A percentile compares a stretch with the other conserved stretches of the same genome.
Evolutionary conservation across 2,113 vertebrate species (phyloP).

Genomic region (Scartelaos histophorus): DNA sequence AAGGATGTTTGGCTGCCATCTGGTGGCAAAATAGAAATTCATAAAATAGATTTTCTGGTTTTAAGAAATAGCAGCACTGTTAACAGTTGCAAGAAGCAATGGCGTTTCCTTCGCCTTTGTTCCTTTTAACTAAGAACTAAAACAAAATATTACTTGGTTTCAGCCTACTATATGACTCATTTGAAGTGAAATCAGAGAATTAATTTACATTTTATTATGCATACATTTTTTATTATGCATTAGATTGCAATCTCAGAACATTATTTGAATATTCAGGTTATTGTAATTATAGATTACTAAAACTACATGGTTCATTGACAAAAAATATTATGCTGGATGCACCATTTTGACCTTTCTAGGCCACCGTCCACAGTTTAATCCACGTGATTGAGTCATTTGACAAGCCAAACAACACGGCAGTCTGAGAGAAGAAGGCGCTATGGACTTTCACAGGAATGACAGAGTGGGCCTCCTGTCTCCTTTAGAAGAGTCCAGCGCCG

Average conservation of each 20-base stretch:
- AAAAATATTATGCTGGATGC: too few species aligned
- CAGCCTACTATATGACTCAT: too few species aligned
- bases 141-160: neutral
- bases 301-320: neutral
- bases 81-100: neutral
- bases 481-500: constrained; percentile 70
- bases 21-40: constrained; percentile 32
- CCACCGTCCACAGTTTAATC: constrained; percentile 20
- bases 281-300: neutral
- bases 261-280: neutral
- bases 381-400: constrained; percentile 70
- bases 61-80: too few species aligned
- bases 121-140: neutral
- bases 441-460: constrained; percentile 62
- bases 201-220: neutral
- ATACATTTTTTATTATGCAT: too few species aligned
- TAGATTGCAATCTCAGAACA: too few species aligned
- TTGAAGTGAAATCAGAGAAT: neutral
- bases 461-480: constrained; percentile 76
- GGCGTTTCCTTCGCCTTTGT: neutral
- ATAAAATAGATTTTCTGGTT: neutral
- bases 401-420: constrained; percentile 45
- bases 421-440: constrained; percentile 24
- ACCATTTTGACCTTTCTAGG: constrained; percentile 23
- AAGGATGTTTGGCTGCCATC: constrained; percentile 44